Evolutionary conservation across 1,140 invertebrate genomes (phyloP), one percentile per base, ranked within the genome.

Genomic region (Maniola jurtina): DNA sequence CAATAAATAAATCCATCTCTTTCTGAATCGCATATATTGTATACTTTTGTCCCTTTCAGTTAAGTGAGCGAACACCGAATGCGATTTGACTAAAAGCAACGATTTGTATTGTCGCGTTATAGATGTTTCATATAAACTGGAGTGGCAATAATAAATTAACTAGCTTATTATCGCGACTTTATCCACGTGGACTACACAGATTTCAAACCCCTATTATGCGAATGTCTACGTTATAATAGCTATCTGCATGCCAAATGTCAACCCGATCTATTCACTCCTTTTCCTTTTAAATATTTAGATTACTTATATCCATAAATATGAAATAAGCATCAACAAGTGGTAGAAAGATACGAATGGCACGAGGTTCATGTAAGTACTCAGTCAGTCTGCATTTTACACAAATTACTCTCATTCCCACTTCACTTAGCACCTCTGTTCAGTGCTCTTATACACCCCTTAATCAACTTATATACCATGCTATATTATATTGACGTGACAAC

Each of bases 21-120:
- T 34, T 60, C 25, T 10, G 6, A 14, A 14, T 0, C 10, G 40
- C 68, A 8, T 40, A 1, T 45, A 6, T 3, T 25, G 16, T 59
- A 45, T 59, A 61, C 35, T n/a, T 15, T 64, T n/a, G 38, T 71
- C 65, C 48, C 68, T 15, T 9, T 68, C 57, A 9, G 6, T 47
- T 36, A 16, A 64, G 48, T 68, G 60, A 64, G 3, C 6, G 58
- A 70, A 69, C 71, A 71, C 66, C 71, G 59, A 68, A 73, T 65
- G 63, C 66, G 74, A 73, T 76, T 74, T 72, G 70, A 67, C 70
- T 77, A 77, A 77, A 74, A 77, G 75, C 75, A 71, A 52, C 64
- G 69, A 77, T 77, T 77, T 77, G 67, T 77, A 74, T 70, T 68
- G 68, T 71, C 61, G 62, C 66, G 54, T 65, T 57, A 70, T 68